Evolutionary conservation across 2,797 vertebrate genomes (phyloP), one percentile per base, ranked within the genome.

Genomic region (Harpagifer antarcticus): DNA sequence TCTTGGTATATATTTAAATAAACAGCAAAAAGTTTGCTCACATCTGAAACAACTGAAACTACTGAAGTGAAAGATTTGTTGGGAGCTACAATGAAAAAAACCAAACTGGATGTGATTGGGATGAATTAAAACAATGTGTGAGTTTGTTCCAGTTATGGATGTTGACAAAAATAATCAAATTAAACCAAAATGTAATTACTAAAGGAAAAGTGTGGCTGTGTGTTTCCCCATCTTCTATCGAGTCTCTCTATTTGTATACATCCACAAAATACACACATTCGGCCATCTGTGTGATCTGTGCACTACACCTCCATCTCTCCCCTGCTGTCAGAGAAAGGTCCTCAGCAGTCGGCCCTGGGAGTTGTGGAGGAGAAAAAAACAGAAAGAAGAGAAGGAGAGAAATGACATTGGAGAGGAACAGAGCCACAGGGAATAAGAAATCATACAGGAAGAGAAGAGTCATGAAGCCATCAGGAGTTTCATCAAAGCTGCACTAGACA

Each of bases 291-390:
- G 66, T 66, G 37, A 63, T 79, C 31, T 64, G 47, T 61, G 42
- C 69, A 78, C 58, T 3, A 59, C 59, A 78, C 85, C 76, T 83
- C 76, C 77, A 44, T 66, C 63, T 74, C 62, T 78, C 50, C 56
- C 79, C 86, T 81, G 84, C 88, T 86, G 85, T 81, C 87, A 85
- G 64, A 78, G 76, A 88, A 85, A 85, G 70, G 74, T 66, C 77
- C 87, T 76, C 90, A 79, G 86, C 86, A 72, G 88, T 81, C 7
- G 67, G 65, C 40, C 74, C 66, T 78, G 6, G 0, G 65, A 85
- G 79, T 71, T 83, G 62, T 37, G 65, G 50, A 74, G 69, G 81
- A 80, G 71, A 58, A 68, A 55, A 68, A 71, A 73, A 73, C 50
- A 76, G 57, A 64, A 62, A 54, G 68, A 72, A 62, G 37, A 68